These are phyloP conservation scores for Monomorium pharaonis DNA, from an alignment of 1,140 invertebrate genomes.

Conservation along the genomic window DNA sequence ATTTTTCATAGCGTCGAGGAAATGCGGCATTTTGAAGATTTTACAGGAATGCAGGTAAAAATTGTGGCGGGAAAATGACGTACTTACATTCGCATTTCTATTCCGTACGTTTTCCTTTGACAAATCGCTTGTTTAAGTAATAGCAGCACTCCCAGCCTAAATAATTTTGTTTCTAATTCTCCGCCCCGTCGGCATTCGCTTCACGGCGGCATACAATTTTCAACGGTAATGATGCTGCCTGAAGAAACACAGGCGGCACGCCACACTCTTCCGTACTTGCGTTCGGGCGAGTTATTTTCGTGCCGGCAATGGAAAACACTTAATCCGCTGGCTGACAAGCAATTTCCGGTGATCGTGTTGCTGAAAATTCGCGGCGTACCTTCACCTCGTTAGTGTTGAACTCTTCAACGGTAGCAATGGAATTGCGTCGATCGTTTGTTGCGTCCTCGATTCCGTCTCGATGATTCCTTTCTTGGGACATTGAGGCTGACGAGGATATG, in stretches of 20 bases:
- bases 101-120: background rate
- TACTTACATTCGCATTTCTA: slow-evolving; percentile 16
- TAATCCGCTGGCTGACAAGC: slow-evolving; percentile 76
- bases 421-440: background rate
- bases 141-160: slow-evolving; percentile 31
- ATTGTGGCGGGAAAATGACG: slow-evolving; percentile 10
- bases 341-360: slow-evolving; percentile 79
- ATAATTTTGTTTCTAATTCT: slow-evolving; percentile 52
- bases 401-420: slow-evolving; percentile 47
- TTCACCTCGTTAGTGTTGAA: slow-evolving; percentile 73
- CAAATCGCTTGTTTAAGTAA: slow-evolving; percentile 42
- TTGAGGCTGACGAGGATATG: background rate
- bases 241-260: slow-evolving; percentile 16
- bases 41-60: background rate
- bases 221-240: slow-evolving; percentile 44
- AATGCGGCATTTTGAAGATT: background rate
- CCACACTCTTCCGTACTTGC: slow-evolving; percentile 39
- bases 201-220: slow-evolving; percentile 42
- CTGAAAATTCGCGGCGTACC: slow-evolving; percentile 64
- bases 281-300: slow-evolving; percentile 70
- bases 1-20: background rate
- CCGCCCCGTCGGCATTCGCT: slow-evolving; percentile 1
- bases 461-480: background rate
- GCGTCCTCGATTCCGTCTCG: background rate
- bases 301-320: slow-evolving; percentile 75